Conservation (phyloP, 2,888 invertebrate genomes). For the Phymatocera aterrima region DNA sequence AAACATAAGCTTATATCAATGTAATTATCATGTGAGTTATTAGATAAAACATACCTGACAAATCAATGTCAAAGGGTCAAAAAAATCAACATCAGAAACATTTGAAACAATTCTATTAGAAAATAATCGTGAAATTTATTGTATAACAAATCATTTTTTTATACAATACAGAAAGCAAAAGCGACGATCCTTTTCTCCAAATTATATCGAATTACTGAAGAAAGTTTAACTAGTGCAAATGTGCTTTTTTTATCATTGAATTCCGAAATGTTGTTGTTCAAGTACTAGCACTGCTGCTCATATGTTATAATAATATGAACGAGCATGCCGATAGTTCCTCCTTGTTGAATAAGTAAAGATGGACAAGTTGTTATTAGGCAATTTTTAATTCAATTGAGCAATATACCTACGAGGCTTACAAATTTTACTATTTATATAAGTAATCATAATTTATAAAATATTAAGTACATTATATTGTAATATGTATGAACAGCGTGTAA, state of each 20-base stretch:
- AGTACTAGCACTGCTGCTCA: constrained; percentile 13
- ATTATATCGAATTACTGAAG: too few species aligned
- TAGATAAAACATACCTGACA: constrained; percentile 19
- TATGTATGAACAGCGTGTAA: constrained; percentile 14
- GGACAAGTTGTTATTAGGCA: constrained; percentile 67
- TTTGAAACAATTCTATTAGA: constrained; percentile 7
- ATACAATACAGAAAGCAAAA: background rate
- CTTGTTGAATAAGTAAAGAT: constrained; percentile 67
- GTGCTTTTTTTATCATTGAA: constrained; percentile 24
- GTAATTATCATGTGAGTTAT: constrained; percentile 59
- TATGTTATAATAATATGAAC: constrained; percentile 59
- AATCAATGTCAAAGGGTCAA: constrained; percentile 30
- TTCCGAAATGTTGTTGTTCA: constrained; percentile 9
- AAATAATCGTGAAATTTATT: constrained; percentile 43
- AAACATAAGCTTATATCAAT: constrained; percentile 51
- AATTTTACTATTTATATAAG: constrained; percentile 63
- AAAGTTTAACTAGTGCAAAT: background rate
- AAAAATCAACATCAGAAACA: too few species aligned
- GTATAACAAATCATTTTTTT: constrained; percentile 18
- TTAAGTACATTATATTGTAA: constrained; percentile 45
- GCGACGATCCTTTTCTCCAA: background rate
- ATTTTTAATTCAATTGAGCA: constrained; percentile 72
- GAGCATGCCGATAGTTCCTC: constrained; percentile 69
- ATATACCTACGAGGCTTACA: constrained; percentile 70
- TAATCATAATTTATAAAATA: constrained; percentile 53